Percentiles rank a stretch among this genome's conserved stretches.
phyloP scores from a whole-genome alignment of 1,140 invertebrate genomes.

The Archivesica marissinica region DNA sequence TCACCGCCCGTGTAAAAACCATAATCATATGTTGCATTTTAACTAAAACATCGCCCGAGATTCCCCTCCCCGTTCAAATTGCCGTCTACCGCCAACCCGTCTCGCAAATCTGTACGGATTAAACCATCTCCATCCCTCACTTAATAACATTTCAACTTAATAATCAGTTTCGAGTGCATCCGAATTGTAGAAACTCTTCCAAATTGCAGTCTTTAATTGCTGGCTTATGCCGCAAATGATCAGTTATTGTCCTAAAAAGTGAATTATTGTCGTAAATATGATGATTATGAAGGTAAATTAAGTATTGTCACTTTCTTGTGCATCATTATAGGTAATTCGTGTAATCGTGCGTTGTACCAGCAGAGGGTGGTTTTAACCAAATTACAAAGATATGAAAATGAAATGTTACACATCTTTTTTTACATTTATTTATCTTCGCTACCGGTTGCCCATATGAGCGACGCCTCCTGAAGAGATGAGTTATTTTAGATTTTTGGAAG shows the following conservation, averaged over 20 bases:
- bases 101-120: background rate
- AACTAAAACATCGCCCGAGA: no score
- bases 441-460: no score
- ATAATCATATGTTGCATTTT: background rate
- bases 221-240: background rate
- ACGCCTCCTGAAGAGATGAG: no score
- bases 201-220: no score
- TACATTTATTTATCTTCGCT: no score
- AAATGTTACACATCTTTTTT: no score
- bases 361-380: no score
- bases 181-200: no score
- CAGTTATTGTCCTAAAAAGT: background rate
- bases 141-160: background rate
- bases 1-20: constrained; percentile 7
- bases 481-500: no score
- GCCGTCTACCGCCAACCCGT: background rate
- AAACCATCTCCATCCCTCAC: background rate
- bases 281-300: constrained; percentile 26
- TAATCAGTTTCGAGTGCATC: background rate
- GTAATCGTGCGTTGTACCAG: no score
- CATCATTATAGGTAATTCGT: background rate
- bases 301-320: constrained; percentile 16
- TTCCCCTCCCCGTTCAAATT: no score
- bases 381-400: no score
- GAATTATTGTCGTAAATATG: background rate